Conservation (phyloP, 1,140 invertebrate genomes). For the Pissodes strobi region DNA sequence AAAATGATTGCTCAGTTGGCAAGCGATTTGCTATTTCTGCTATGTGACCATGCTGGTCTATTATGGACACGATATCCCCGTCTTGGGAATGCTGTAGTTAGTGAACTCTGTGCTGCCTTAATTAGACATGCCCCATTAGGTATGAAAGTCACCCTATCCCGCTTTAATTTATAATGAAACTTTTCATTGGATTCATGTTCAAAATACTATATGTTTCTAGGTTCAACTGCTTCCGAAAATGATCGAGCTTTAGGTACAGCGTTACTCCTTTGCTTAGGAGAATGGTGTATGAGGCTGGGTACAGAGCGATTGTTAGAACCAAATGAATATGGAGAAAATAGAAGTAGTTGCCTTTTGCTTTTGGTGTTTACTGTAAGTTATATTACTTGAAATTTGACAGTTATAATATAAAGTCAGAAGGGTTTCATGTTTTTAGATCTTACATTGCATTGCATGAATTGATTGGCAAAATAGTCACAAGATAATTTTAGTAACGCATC, state of each 20-base stretch:
- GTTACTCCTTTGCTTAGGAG: conserved; percentile 86
- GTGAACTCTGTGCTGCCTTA: conserved; percentile 62
- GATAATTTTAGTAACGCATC: no score
- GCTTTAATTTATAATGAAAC: no score
- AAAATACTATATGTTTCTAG: no score
- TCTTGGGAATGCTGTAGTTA: conserved; percentile 70
- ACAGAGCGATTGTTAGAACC: conserved; percentile 57
- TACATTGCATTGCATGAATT: no score
- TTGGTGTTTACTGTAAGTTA: conserved; percentile 65
- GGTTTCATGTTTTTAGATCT: no score
- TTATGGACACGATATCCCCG: conserved; percentile 78
- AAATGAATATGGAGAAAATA: conserved; percentile 53
- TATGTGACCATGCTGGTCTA: conserved; percentile 78
- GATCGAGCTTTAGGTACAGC: conserved; percentile 79
- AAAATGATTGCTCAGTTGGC: conserved; percentile 85
- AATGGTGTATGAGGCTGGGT: conserved; percentile 86
- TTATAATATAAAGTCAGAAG: no score
- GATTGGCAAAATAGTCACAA: no score
- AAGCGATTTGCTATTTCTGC: conserved; percentile 78
- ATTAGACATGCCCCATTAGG: conserved; percentile 52
- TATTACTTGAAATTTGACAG: no score
- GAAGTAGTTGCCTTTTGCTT: conserved; percentile 63
- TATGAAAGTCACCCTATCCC: no score
- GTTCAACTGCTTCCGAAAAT: conserved; percentile 58
- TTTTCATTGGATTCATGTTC: no score